These are phyloP conservation scores for Grammomys surdaster DNA, from an alignment of 2,113 vertebrate species.

Conservation along the genomic window DNA sequence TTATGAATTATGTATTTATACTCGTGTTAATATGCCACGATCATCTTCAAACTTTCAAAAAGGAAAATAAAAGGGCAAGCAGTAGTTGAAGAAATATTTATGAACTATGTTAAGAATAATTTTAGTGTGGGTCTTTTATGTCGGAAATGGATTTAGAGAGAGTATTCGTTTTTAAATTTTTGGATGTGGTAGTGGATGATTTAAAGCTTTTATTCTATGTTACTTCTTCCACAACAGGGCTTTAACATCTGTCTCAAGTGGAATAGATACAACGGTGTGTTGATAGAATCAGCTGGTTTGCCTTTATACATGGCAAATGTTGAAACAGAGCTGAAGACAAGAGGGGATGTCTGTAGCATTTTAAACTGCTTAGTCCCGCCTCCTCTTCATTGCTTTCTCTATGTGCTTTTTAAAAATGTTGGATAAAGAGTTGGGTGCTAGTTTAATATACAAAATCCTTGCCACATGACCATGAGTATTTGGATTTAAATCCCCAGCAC, in stretches of 20 bases:
- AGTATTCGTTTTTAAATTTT: background rate
- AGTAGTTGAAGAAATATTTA: background rate
- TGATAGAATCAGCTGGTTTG: background rate
- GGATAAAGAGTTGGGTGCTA: background rate
- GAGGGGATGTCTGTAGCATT: no score
- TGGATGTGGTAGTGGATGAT: background rate
- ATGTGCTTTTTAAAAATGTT: no score
- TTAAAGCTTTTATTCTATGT: background rate
- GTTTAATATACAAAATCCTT: background rate
- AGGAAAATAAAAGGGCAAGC: background rate
- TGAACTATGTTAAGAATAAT: background rate
- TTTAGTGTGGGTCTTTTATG: background rate
- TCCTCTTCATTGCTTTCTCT: background rate
- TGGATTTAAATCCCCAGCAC: background rate
- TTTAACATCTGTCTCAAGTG: background rate
- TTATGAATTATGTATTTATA: conserved; percentile 19
- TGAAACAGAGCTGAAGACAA: background rate
- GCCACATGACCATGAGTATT: background rate
- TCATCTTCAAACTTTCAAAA: conserved; percentile 43
- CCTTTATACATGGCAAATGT: background rate
- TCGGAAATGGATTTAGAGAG: background rate
- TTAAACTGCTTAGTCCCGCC: background rate
- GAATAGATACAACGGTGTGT: background rate
- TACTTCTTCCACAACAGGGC: conserved; percentile 7
- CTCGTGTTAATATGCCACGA: background rate